These are phyloP conservation scores for Cydia pomonella DNA, from an alignment of 1,140 invertebrate species.

Conservation along the genomic window DNA sequence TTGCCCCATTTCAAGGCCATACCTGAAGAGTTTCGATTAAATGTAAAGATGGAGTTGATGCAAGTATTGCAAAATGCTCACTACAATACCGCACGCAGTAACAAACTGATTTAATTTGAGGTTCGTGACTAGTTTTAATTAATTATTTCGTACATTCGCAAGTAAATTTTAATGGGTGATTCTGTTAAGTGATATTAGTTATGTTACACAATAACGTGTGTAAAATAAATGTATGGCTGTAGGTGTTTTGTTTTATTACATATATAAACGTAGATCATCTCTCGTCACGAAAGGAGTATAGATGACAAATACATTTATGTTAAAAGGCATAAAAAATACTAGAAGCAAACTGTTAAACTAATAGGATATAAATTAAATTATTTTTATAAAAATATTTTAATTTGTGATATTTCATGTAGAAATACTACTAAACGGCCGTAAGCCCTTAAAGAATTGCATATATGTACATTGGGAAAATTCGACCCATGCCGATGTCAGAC, in stretches of 20 bases:
- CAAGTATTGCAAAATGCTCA: constrained; percentile 67
- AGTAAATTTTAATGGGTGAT: neutral
- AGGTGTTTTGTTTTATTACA: neutral
- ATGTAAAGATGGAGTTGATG: constrained; percentile 74
- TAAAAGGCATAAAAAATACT: too few relatives aligned
- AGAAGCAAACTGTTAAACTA: too few relatives aligned
- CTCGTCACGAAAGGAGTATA: neutral
- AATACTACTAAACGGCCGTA: too few relatives aligned
- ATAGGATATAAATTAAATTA: too few relatives aligned
- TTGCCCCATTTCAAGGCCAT: constrained; percentile 67
- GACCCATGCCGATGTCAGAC: too few relatives aligned
- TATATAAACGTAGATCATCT: neutral
- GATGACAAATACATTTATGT: neutral
- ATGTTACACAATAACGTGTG: constrained; percentile 30
- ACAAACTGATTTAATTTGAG: constrained; percentile 52
- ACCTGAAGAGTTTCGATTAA: constrained; percentile 62
- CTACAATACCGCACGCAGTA: constrained; percentile 43
- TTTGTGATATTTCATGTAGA: too few relatives aligned
- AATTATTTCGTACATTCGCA: constrained; percentile 9
- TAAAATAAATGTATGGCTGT: constrained; percentile 6
- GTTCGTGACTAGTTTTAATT: constrained; percentile 29
- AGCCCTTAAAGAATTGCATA: too few relatives aligned
- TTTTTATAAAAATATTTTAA: too few relatives aligned
- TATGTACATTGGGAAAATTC: too few relatives aligned
- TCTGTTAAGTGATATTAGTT: constrained; percentile 31